phyloP scores from a whole-genome alignment of 2,888 invertebrate species.

The Reticulitermes lucifugus region DNA sequence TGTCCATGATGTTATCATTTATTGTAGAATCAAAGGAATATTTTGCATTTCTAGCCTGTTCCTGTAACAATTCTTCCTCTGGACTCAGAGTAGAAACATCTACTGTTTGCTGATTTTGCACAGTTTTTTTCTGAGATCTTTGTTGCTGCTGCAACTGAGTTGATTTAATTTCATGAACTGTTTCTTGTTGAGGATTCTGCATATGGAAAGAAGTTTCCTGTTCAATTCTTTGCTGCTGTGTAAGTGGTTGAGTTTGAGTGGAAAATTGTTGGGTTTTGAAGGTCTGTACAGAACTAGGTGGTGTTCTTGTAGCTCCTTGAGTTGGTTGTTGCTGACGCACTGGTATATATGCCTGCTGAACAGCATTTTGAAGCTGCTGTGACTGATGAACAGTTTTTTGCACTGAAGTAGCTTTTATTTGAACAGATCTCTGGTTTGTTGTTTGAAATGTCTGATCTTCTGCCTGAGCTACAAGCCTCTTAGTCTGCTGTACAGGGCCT shows the following conservation, averaged over 20 bases:
- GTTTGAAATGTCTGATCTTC: background rate
- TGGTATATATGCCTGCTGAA: background rate
- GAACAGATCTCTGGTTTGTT: background rate
- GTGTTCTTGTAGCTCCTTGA: background rate
- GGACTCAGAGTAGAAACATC: background rate
- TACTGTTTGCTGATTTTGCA: background rate
- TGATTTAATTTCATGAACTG: too few species aligned
- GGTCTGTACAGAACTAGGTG: too few species aligned
- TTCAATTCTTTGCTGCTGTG: background rate
- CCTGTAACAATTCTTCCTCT: conserved; percentile 2
- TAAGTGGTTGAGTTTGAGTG: background rate
- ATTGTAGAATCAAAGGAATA: conserved; percentile 65
- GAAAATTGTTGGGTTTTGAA: background rate
- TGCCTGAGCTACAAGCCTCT: background rate
- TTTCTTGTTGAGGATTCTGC: background rate
- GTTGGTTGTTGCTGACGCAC: background rate
- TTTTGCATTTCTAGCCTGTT: conserved; percentile 61
- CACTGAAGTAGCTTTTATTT: background rate
- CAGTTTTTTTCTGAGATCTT: background rate
- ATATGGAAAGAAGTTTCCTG: background rate
- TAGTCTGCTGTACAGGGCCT: background rate
- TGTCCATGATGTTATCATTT: conserved; percentile 66
- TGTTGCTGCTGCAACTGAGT: background rate
- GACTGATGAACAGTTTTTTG: background rate
- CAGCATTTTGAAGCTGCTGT: background rate